Conservation (phyloP, 2,113 vertebrate genomes). For the Psephotus haematonotus region DNA sequence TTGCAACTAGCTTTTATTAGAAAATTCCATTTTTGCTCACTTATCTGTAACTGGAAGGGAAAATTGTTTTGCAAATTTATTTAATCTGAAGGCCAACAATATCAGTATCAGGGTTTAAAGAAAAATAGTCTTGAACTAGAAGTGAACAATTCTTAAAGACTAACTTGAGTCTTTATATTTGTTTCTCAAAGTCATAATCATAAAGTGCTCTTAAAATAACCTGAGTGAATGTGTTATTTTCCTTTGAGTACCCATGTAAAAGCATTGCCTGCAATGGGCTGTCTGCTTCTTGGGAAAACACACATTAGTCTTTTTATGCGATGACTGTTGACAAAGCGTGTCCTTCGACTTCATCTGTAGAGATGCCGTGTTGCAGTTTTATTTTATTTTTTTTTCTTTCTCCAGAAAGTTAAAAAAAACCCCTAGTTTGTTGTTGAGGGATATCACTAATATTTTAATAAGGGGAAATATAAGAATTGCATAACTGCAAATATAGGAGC, state of each 20-base stretch:
- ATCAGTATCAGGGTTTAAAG: not conserved
- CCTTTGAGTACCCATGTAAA: not conserved
- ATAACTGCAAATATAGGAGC: not conserved
- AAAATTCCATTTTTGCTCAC: not conserved
- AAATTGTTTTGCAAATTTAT: not conserved
- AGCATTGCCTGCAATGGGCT: not conserved
- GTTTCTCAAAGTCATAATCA: not conserved
- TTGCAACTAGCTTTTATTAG: not conserved
- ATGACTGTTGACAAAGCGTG: not conserved
- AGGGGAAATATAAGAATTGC: not conserved
- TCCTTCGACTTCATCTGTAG: not conserved
- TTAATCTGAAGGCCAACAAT: not conserved
- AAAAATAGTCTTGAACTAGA: not conserved
- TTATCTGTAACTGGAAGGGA: not conserved
- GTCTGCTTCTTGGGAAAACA: not conserved
- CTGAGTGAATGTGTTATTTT: not conserved
- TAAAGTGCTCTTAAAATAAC: conserved; percentile 8
- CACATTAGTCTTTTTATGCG: not conserved
- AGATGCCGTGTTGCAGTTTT: not conserved
- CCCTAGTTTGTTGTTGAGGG: not conserved
- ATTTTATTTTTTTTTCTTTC: not conserved
- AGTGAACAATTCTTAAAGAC: not conserved
- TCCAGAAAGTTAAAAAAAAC: not conserved
- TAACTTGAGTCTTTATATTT: not conserved
- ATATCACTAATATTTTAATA: not conserved